Evolutionary conservation across 2,797 vertebrate species (phyloP), one percentile per base, ranked within the genome.

Genomic region (Hyperoplus lanceolatus): DNA sequence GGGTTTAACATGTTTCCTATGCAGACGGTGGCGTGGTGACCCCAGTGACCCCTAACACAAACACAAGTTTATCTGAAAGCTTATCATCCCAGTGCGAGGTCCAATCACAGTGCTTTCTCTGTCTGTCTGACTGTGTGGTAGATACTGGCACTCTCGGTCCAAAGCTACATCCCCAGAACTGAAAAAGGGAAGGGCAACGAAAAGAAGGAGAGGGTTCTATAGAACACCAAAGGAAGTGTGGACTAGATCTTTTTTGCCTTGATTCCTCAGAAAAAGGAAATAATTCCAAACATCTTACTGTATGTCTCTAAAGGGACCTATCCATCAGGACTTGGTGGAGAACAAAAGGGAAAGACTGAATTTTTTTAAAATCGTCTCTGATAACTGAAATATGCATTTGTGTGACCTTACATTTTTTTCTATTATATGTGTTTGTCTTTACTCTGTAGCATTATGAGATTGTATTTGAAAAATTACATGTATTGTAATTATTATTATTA

Each of bases 21-120:
- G 67, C 65, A 89, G 86, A 88, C 77, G 39, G 67, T 39, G 61
- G 48, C 21, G 45, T 60, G 21, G 41, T 57, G 57, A 3, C 72
- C 61, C 55, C 3, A 16, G 45, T 73, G 70, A 78, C 84, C 87
- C 81, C 46, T 59, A 82, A 87, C 77, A 89, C 76, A 89, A 90
- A 89, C 85, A 80, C 21, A 50, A 61, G 38, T 89, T 88, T 87
- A 89, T 92, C 89, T 84, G 43, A 69, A 71, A 29, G 69, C 80
- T 86, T 89, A 86, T 91, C 84, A 42, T 85, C 29, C 64, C 63
- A 58, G 71, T 42, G 66, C 14, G 8, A 36, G 29, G 57, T 84
- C 70, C 77, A 59, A 57, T 10, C 70, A 80, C 85, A 74, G 73
- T 6, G 73, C 74, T 90, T 88, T 83, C 81, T 90, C 80, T 71